A percentile compares a stretch with the other conserved stretches of the same genome.
These are phyloP conservation scores for Diaperis boleti DNA, from an alignment of 2,888 invertebrate genomes.

Conservation along the genomic window DNA sequence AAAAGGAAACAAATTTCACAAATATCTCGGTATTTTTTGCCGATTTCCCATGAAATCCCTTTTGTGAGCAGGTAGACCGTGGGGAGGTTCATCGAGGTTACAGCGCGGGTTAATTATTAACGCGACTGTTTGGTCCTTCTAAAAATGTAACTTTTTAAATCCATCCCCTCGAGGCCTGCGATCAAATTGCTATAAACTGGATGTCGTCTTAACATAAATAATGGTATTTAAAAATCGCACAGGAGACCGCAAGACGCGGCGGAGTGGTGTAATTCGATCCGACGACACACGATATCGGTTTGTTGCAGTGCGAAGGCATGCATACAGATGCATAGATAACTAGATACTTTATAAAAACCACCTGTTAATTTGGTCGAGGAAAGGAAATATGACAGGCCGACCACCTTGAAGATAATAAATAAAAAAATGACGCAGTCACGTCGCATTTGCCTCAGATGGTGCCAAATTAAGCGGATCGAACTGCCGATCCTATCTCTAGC, in stretches of 20 bases:
- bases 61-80: no score
- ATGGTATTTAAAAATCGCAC: slow-evolving; percentile 17
- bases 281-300: slow-evolving; percentile 40
- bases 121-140: no score
- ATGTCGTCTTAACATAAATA: slow-evolving; percentile 2
- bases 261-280: slow-evolving; percentile 40
- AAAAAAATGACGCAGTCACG: slow-evolving; percentile 49
- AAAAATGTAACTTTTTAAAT: no score
- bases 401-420: slow-evolving; percentile 55
- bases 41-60: slow-evolving; percentile 34
- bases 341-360: slow-evolving; percentile 56
- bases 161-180: no score
- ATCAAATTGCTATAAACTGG: no score
- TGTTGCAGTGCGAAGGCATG: slow-evolving; percentile 43
- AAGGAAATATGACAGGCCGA: slow-evolving; percentile 56
- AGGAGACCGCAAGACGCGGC: slow-evolving; percentile 40
- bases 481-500: slow-evolving; percentile 50
- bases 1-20: slow-evolving; percentile 44
- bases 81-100: no score
- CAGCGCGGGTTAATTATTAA: no score
- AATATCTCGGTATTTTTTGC: slow-evolving; percentile 23
- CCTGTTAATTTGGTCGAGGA: slow-evolving; percentile 54
- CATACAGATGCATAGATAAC: slow-evolving; percentile 48
- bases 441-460: slow-evolving; percentile 50
- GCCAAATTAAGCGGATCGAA: slow-evolving; percentile 53